Conservation (phyloP, 37 sponge, comb jelly and placozoan species). For the Ephydatia muelleri region DNA sequence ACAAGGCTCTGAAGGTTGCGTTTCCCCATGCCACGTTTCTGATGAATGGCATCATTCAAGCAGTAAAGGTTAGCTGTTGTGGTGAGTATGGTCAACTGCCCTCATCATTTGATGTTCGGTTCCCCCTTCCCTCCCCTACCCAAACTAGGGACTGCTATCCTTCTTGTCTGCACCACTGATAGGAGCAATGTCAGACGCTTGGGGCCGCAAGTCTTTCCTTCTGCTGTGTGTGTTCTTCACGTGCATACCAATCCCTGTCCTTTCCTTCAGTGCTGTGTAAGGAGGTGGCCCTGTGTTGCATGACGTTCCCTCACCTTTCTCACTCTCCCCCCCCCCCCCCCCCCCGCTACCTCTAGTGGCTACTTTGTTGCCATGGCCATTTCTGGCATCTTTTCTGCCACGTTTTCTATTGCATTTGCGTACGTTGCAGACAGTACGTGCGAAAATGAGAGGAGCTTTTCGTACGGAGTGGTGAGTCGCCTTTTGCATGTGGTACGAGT, state of each 20-base stretch:
- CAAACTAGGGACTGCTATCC: constrained; percentile 82
- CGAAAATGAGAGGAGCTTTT: constrained; percentile 69
- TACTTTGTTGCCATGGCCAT: constrained; percentile 83
- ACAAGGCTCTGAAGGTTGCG: constrained; percentile 64
- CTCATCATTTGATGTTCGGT: neutral
- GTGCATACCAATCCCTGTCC: constrained; percentile 88
- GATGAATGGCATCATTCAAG: constrained; percentile 91
- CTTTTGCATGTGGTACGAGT: neutral
- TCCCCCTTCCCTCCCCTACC: neutral
- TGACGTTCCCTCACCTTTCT: constrained; percentile 1
- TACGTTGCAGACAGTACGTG: constrained; percentile 92
- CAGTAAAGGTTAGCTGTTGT: constrained; percentile 74
- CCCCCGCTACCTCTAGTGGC: constrained; percentile 13
- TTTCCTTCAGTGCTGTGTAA: constrained; percentile 70
- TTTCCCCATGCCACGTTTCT: constrained; percentile 89
- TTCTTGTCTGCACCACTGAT: constrained; percentile 90
- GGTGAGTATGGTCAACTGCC: neutral
- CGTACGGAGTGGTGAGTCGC: constrained; percentile 86
- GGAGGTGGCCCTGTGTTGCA: neutral
- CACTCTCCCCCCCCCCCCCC: constrained; percentile 21
- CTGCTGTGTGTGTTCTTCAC: constrained; percentile 87
- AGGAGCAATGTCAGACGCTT: constrained; percentile 94
- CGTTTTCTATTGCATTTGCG: constrained; percentile 92
- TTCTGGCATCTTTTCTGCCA: constrained; percentile 88
- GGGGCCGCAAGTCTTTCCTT: constrained; percentile 91